Evolutionary conservation across 2,113 vertebrate genomes (phyloP), one percentile per base, ranked within the genome.

Genomic region (Siphamia tubifer): DNA sequence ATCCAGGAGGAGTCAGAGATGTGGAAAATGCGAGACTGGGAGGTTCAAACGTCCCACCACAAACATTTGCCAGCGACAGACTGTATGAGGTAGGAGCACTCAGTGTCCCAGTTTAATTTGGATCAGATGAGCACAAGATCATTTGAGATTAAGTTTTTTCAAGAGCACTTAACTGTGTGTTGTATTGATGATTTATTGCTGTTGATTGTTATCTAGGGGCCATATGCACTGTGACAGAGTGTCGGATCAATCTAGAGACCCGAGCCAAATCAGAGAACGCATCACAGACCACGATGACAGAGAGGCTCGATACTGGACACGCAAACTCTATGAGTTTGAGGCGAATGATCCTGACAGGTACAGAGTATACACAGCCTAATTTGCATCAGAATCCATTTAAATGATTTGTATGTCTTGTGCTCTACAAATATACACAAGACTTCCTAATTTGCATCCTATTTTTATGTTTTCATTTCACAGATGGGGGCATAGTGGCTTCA

Each of bases 401-500:
- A 31, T 23, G 7, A 8, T 21, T n/a, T n/a, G n/a, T n/a, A n/a
- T n/a, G n/a, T n/a, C n/a, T n/a, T n/a, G n/a, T n/a, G n/a, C n/a
- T n/a, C n/a, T n/a, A n/a, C n/a, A 6, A 21, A 44, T 9, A 30
- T 35, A 2, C 3, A 58, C 25, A 38, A 23, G 13, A 9, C 13
- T 31, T 11, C 54, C 3, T 34, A 21, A 42, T 32, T 5, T 5
- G 1, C 40, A 30, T 47, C 15, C 28, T 20, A 1, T 17, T 68
- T 34, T 40, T 13, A 11, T 45, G 23, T 88, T 85, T 73, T 68
- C 40, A 6, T 23, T 28, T 49, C 23, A 43, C 79, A 93, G 92
- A 62, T 93, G 98, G 98, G 96, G 97, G 66, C 98, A 99, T 77
- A 98, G 96, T 83, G 98, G 98, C n/a, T 99, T 97, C 77, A 98